A percentile compares a stretch with the other conserved stretches of the same genome.
phyloP scores from a whole-genome alignment of 2,888 invertebrate species.

The Frankliniella fusca region DNA sequence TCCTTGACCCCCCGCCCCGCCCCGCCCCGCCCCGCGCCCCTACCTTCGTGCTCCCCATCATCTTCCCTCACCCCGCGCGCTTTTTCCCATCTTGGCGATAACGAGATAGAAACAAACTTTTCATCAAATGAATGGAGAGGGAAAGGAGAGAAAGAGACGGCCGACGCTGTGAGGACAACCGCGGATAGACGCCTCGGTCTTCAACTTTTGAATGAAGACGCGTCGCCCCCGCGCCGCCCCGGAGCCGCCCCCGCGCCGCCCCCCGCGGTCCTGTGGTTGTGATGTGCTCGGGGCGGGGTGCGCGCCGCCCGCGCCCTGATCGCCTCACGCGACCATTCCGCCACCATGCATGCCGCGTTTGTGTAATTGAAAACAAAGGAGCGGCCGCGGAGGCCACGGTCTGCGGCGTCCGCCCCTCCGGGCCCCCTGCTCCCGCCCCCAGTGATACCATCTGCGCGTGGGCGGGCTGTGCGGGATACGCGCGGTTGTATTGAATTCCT shows the following conservation, averaged over 20 bases:
- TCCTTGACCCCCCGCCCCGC: background rate
- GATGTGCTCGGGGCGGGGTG: background rate
- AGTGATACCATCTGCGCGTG: too few species aligned
- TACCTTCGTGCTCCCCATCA: too few species aligned
- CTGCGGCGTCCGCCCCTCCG: background rate
- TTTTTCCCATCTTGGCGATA: background rate
- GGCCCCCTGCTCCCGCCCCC: too few species aligned
- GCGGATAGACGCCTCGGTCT: too few species aligned
- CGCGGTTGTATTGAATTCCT: too few species aligned
- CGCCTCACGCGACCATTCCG: background rate
- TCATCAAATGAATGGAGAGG: background rate
- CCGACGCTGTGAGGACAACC: too few species aligned
- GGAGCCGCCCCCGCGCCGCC: too few species aligned
- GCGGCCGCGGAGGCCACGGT: background rate
- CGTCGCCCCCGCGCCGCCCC: too few species aligned
- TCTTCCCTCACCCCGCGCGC: background rate
- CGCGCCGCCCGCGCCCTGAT: background rate
- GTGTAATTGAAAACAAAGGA: slow-evolving; percentile 16
- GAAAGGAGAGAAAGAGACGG: too few species aligned
- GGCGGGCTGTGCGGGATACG: too few species aligned
- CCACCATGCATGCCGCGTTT: slow-evolving; percentile 5
- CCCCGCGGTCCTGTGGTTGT: background rate
- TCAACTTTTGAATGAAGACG: too few species aligned
- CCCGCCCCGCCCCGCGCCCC: background rate
- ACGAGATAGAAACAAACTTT: background rate